Percentiles rank a stretch among this genome's conserved stretches.
These are phyloP conservation scores for Xyrichtys novacula DNA, from an alignment of 2,797 vertebrate species.

Conservation along the genomic window DNA sequence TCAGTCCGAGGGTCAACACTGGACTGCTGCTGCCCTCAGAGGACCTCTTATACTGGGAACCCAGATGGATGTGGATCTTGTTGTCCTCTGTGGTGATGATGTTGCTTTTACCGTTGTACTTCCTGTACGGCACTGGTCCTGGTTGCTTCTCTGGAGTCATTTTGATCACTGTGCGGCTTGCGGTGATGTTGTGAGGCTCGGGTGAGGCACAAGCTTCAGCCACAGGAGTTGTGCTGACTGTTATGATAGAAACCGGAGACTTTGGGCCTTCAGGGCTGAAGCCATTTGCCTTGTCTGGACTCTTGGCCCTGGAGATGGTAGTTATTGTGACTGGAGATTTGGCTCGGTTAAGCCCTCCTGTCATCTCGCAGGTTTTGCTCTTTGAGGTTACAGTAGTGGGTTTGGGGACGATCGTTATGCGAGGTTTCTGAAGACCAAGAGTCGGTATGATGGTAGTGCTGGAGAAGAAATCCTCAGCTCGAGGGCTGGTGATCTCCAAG, in stretches of 20 bases:
- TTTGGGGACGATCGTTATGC: conserved; percentile 95
- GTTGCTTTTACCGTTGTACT: conserved; percentile 89
- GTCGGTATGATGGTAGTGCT: conserved; percentile 96
- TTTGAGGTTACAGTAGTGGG: conserved; percentile 83
- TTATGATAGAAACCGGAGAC: conserved; percentile 94
- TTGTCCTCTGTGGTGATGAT: conserved; percentile 97
- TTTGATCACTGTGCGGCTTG: conserved; percentile 89
- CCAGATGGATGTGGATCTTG: conserved; percentile 97
- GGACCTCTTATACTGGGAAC: conserved; percentile 89
- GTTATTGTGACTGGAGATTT: conserved; percentile 96
- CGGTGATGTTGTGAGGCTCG: conserved; percentile 83
- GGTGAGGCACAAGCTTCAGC: conserved; percentile 82
- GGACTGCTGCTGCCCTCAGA: conserved; percentile 70
- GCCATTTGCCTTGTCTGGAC: conserved; percentile 80
- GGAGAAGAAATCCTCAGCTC: conserved; percentile 94
- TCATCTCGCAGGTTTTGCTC: conserved; percentile 75
- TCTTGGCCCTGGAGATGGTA: conserved; percentile 90
- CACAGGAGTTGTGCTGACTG: conserved; percentile 90
- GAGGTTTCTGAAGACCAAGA: conserved; percentile 92
- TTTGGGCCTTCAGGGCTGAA: conserved; percentile 75
- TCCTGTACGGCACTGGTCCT: conserved; percentile 80
- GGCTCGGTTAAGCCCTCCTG: conserved; percentile 80
- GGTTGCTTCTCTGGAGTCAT: conserved; percentile 90
- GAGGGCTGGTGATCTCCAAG: conserved; percentile 94
- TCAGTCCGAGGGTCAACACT: conserved; percentile 82